Percentiles rank a stretch among this genome's conserved stretches.
phyloP scores from a whole-genome alignment of 2,113 vertebrate genomes.

The Corydoras maculifer region DNA sequence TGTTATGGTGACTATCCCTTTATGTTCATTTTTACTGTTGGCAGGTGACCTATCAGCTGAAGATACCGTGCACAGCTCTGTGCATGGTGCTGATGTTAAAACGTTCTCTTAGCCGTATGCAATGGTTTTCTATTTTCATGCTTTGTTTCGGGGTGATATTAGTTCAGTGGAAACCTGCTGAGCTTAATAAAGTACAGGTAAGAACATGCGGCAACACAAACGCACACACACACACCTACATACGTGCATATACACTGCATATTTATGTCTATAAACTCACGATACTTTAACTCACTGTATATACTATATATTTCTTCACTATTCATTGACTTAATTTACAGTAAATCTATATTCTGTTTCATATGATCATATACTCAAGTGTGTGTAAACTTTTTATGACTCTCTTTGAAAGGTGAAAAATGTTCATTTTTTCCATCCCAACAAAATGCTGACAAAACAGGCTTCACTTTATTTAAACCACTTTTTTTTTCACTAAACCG shows the following conservation, averaged over 20 bases:
- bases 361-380: too few species aligned
- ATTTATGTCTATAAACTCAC: neutral
- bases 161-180: conserved; percentile 86
- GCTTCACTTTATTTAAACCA: too few species aligned
- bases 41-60: conserved; percentile 94
- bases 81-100: conserved; percentile 92
- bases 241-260: neutral
- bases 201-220: neutral
- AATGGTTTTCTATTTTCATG: conserved; percentile 94
- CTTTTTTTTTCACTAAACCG: too few species aligned
- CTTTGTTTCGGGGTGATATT: conserved; percentile 84
- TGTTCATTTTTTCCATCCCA: too few species aligned
- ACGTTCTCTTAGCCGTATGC: conserved; percentile 80
- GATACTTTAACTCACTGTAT: too few species aligned
- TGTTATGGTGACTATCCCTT: neutral
- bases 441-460: too few species aligned
- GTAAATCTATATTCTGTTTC: too few species aligned
- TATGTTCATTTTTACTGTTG: neutral
- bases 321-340: too few species aligned
- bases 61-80: conserved; percentile 94
- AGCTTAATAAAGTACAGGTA: conserved; percentile 86
- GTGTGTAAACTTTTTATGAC: too few species aligned
- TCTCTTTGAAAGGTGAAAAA: too few species aligned
- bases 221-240: neutral
- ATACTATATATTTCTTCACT: too few species aligned